Conservation (phyloP, 2,797 vertebrate species). For the Clarias platycephalus region DNA sequence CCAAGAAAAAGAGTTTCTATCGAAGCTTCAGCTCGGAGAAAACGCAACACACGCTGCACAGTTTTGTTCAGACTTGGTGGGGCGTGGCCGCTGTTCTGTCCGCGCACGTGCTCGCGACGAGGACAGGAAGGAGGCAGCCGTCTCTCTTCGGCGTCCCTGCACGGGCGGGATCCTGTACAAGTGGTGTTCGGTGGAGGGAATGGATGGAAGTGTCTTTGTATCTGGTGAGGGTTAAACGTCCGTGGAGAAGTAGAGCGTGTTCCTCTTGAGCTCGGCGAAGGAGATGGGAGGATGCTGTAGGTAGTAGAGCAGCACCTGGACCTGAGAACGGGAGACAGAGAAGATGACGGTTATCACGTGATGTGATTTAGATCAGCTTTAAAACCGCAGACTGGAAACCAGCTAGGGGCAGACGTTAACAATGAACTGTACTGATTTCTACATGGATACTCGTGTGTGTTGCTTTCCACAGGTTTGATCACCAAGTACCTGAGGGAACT, state of each 20-base stretch:
- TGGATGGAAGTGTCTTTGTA: slow-evolving; percentile 52
- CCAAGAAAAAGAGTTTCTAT: slow-evolving; percentile 44
- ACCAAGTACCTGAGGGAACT: no score
- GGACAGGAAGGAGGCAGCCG: neutral
- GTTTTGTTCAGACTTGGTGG: slow-evolving; percentile 45
- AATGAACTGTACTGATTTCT: no score
- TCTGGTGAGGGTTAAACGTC: slow-evolving; percentile 83
- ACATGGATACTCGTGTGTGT: no score
- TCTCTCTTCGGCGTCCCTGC: neutral
- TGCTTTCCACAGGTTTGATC: no score
- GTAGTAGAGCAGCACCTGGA: slow-evolving; percentile 98
- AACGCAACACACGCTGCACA: slow-evolving; percentile 38
- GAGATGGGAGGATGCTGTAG: slow-evolving; percentile 94
- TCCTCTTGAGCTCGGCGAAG: slow-evolving; percentile 94
- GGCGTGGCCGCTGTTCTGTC: slow-evolving; percentile 55
- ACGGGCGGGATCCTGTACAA: neutral
- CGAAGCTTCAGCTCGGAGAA: slow-evolving; percentile 58
- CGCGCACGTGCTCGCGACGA: neutral
- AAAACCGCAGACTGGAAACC: no score
- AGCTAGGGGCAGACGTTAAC: no score
- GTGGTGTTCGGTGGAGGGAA: neutral
- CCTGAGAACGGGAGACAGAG: slow-evolving; percentile 69
- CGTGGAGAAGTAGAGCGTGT: slow-evolving; percentile 96
- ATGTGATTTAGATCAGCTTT: neutral
- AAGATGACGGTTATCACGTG: neutral